Evolutionary conservation across 2,113 vertebrate genomes (phyloP), one percentile per base, ranked within the genome.

Genomic region (Regulus satrapa): DNA sequence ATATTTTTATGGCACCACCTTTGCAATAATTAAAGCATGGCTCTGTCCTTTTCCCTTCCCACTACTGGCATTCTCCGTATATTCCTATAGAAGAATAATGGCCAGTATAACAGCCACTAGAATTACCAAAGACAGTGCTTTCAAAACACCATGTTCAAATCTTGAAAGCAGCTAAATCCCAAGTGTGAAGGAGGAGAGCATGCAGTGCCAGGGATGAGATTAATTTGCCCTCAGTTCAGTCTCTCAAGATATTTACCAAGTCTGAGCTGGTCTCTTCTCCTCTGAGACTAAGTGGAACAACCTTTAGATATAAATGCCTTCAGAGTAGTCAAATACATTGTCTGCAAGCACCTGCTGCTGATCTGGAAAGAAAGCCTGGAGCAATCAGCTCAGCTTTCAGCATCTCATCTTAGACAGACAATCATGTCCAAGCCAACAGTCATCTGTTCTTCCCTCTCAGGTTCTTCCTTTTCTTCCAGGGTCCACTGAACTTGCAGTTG

Each of bases 131-230:
- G 28, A 6, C 31, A 55, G 4, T 20, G 10, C 17, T 80, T 73
- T 40, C 45, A 73, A 52, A 61, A 40, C 10, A 85, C 14, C 14
- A 14, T 14, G 3, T 28, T 59, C 16, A 55, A 59, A 52, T n/a
- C 25, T 59, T 46, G 23, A 43, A 68, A 68, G 29, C 26, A 79
- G 5, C 19, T 76, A 36, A 68, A 40, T 63, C 13, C 17, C 59
- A 77, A 69, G 14, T 7, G 1, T 48, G 17, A 72, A 83, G 29
- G 6, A 59, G 48, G 59, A 59, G 20, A 68, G 14, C 18, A n/a
- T 16, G 12, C 3, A 62, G 8, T 34, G 18, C 25, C 4, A 1
- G 4, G 2, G 5, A 3, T 3, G 1, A 51, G 15, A 71, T 63
- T 59, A 4, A n/a, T 34, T 72, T 72, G 23, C 45, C 43, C 31